Conservation (phyloP, 2,797 vertebrate species). For the Pitangus sulphuratus region DNA sequence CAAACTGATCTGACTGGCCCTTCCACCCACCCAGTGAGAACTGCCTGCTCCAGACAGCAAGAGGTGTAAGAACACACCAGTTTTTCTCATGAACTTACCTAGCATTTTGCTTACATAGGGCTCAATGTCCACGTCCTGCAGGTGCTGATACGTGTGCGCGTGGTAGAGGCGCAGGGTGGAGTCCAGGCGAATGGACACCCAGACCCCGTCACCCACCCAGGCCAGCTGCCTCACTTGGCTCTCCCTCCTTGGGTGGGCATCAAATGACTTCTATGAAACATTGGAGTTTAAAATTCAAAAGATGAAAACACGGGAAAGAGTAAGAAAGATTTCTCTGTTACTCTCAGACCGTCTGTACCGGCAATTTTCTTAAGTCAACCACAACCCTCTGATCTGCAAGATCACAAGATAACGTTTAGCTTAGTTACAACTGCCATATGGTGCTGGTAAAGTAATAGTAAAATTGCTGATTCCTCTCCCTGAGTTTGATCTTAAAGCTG, state of each 20-base stretch:
- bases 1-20: background rate
- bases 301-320: background rate
- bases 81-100: constrained; percentile 78
- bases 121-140: constrained; percentile 98
- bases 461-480: background rate
- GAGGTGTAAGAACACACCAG: background rate
- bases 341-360: rapidly evolving
- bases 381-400: background rate
- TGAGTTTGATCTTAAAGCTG: background rate
- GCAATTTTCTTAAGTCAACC: background rate
- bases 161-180: constrained; percentile 96
- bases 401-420: background rate
- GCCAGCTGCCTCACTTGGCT: constrained; percentile 97
- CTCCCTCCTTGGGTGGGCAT: constrained; percentile 96
- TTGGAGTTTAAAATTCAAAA: background rate
- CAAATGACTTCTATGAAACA: constrained; percentile 90
- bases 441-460: background rate
- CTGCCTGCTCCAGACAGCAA: background rate
- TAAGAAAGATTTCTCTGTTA: background rate
- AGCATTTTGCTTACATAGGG: constrained; percentile 99
- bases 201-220: constrained; percentile 95
- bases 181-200: constrained; percentile 97
- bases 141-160: constrained; percentile 93
- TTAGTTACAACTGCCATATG: background rate
- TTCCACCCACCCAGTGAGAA: background rate